These are phyloP conservation scores for Ciona savignyi DNA, from an alignment of 23 tunicate species.

Conservation along the genomic window DNA sequence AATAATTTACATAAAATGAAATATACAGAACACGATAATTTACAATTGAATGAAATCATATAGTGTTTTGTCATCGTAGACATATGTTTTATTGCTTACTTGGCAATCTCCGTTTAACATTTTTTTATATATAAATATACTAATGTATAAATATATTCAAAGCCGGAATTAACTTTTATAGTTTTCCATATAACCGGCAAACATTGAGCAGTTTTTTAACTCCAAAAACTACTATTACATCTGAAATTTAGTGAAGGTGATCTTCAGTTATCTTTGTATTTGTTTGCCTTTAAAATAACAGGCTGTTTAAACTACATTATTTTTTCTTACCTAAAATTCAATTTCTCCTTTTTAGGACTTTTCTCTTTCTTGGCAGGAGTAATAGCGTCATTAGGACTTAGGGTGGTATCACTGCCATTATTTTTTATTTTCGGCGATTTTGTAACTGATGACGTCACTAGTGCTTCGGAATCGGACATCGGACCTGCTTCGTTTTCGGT, in stretches of 20 bases:
- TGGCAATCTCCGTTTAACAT: not conserved
- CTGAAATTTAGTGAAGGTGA: no score
- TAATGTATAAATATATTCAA: not conserved
- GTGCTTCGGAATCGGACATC: not conserved
- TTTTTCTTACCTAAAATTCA: not conserved
- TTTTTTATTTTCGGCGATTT: not conserved
- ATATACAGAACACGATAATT: no score
- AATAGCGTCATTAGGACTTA: not conserved
- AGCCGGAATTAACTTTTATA: no score
- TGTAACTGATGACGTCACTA: not conserved
- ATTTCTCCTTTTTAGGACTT: not conserved
- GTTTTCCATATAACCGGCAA: no score
- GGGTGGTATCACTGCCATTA: not conserved
- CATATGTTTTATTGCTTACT: not conserved
- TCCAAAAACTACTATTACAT: no score
- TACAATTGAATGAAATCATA: no score
- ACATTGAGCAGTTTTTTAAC: no score
- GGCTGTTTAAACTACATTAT: no score
- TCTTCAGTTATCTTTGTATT: no score
- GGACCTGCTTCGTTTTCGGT: no score
- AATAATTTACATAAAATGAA: not conserved
- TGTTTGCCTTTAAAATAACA: no score
- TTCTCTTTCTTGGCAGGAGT: not conserved
- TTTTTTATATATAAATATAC: not conserved
- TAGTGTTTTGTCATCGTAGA: not conserved